These are phyloP conservation scores for Formica aserva DNA, from an alignment of 2,888 invertebrate species.

Conservation along the genomic window DNA sequence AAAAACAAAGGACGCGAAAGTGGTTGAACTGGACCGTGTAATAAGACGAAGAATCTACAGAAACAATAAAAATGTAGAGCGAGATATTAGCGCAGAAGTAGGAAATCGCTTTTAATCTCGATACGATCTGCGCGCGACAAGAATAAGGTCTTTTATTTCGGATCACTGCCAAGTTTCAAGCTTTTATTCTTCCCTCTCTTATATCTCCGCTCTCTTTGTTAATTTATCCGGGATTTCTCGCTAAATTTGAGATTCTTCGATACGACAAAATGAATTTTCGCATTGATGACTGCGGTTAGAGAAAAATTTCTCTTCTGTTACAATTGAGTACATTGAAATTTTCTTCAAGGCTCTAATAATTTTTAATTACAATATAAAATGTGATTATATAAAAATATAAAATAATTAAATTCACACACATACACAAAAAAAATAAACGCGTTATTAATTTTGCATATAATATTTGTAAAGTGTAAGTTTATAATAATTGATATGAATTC, in stretches of 20 bases:
- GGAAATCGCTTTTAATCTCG: not conserved
- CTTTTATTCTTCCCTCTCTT: not conserved
- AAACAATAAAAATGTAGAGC: not conserved
- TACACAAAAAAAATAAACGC: not conserved
- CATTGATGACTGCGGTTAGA: not conserved
- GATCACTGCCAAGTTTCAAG: not conserved
- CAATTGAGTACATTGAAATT: not conserved
- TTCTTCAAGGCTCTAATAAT: not conserved
- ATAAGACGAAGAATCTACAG: not conserved
- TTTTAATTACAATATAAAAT: not conserved
- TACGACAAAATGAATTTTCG: not conserved
- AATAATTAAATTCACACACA: not conserved
- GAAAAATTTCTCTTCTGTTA: not conserved
- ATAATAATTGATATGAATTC: not conserved
- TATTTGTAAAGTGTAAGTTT: not conserved
- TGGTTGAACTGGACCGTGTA: constrained; percentile 35
- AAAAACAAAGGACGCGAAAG: constrained; percentile 40
- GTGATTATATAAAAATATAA: not conserved
- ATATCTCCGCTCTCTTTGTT: not conserved
- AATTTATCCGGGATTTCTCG: not conserved
- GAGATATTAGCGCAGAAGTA: not conserved
- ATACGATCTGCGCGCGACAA: not conserved
- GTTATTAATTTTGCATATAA: not conserved
- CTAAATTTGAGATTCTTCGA: not conserved
- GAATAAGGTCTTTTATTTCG: not conserved